Base-by-base conservation (phyloP, 2,113 vertebrate species). In the Parotia lawesii region DNA sequence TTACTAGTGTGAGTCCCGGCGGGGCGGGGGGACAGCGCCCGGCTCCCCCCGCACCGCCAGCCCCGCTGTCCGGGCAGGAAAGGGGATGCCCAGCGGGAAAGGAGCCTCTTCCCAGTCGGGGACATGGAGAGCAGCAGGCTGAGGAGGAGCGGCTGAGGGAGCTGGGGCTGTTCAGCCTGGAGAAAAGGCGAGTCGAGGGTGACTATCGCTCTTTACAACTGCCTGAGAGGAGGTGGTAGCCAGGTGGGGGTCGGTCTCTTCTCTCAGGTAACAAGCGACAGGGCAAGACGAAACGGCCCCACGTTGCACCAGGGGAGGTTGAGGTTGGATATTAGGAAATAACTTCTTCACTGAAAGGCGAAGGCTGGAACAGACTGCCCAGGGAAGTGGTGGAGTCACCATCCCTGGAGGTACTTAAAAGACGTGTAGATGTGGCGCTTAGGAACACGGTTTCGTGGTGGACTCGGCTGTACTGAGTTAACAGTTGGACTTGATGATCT, bases 81-180 rank as follows among this genome's bases (percentile, higher is more conserved):
- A n/a, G 10, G 25, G 31, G 40, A 42, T 47, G 61, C 28, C 10
- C 71, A 5, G 31, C 0, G 5, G 2, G 22, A 62, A 33, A 27
- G 10, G n/a, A 67, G 29, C 64, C 10, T 12, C 35, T 57, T n/a
- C 11, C 50, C 65, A 5, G 22, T 0, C 16, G 20, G 61, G 54
- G 27, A 20, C 62, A 1, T 2, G 2, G 51, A 40, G 13, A 67
- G 21, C 53, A 38, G 16, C 53, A 18, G 23, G 0, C 20, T 22
- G 53, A 67, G 31, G 9, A 81, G 69, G 11, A 60, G 69, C 38
- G 40, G 53, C 53, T 60, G 69, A 40, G 13, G 77, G 61, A 61
- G 70, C 53, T 29, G 61, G 45, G 38, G 45, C 47, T 61, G 29
- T 4, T 47, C 77, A 47, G 38, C 17, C 54, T 25, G 47, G 47